Conservation (phyloP, 2,113 vertebrate genomes). For the Pongo abelii region DNA sequence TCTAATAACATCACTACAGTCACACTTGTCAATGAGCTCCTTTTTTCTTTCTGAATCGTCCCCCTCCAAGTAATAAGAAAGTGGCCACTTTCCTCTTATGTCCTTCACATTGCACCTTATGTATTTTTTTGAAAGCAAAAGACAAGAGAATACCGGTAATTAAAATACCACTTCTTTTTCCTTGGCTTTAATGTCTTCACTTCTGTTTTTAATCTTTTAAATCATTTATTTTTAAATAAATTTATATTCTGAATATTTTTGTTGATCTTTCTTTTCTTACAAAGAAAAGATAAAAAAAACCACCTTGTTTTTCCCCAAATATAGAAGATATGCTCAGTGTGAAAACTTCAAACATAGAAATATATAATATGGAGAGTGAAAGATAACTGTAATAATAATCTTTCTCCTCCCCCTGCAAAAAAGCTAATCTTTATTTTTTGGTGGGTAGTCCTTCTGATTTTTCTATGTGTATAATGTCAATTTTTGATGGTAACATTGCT, state of each 20-base stretch:
- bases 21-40: conserved; percentile 37
- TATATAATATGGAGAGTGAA: neutral
- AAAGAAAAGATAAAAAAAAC: neutral
- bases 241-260: conserved; percentile 2
- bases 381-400: neutral
- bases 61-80: conserved; percentile 29
- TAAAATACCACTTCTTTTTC: conserved; percentile 12
- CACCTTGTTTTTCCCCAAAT: neutral
- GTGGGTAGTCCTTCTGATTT: neutral
- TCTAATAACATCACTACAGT: conserved; percentile 14
- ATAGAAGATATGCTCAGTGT: neutral
- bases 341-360: conserved; percentile 4
- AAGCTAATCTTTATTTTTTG: neutral
- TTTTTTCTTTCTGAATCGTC: conserved; percentile 60
- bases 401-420: neutral
- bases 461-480: neutral
- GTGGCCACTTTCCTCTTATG: neutral
- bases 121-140: conserved; percentile 38
- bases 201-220: conserved; percentile 48
- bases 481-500: neutral
- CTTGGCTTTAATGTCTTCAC: neutral
- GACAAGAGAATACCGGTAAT: neutral
- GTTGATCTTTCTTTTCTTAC: neutral
- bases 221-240: neutral
- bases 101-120: neutral